Base-by-base conservation (phyloP, 2,113 vertebrate species). In the Polypterus bichir region DNA sequence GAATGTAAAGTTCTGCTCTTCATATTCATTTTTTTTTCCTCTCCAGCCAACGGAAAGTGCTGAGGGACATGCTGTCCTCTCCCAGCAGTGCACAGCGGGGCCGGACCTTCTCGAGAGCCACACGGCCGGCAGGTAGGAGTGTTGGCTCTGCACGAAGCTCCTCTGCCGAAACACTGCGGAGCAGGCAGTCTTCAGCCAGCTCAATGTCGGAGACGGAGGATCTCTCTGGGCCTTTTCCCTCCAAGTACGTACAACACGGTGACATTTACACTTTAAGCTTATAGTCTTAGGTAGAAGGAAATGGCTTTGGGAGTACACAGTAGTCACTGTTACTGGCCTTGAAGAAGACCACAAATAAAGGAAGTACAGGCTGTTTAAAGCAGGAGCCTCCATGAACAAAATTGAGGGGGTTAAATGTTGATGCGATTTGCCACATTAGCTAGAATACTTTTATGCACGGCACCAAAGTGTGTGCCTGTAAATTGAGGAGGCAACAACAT, bases 151-250 rank as follows among this genome's bases (percentile, higher is more conserved):
- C 54, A 46, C 79, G 85, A 69, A 91, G 89, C 74, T 76, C 86
- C 0, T 92, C 90, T 0, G 64, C 85, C 53, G 93, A 93, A 70
- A 90, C 86, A 61, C 75, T 85, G 68, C 81, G 83, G 49, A 91
- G 90, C 79, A 84, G 77, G 65, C 88, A 79, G 68, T 94, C 91
- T 0, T 90, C 91, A 0, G 84, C 75, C 44, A 87, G 86, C 77
- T 94, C 92, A 0, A 72, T 86, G 67, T 88, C 83, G 5, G 90
- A 94, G 44, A 73, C 83, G 59, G 89, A 92, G 6, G 88, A 90
- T 65, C 81, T 88, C 65, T 65, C 81, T 0, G 77, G 84, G 70
- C 76, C 77, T 3, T 63, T 75, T 44, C 62, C 81, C n/a, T 74
- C 75, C 74, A 88, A 89, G 92, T 91, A 70, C 27, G 73, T 4